Base-by-base conservation (phyloP, 2,797 vertebrate species). In the Cygnus olor region DNA sequence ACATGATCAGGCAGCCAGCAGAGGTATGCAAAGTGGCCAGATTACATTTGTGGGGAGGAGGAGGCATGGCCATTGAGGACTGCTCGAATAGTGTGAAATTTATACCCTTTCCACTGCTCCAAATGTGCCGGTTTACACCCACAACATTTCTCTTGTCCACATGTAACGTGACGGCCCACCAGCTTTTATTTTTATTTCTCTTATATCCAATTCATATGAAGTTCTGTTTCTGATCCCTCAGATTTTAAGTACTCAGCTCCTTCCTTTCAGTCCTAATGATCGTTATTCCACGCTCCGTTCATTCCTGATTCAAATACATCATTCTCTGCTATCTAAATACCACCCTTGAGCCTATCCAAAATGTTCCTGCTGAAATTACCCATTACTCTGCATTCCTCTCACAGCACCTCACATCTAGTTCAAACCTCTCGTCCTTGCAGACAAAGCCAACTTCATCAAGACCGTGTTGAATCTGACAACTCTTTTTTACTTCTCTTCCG, bases 151-250 rank as follows among this genome's bases (percentile, higher is more conserved):
- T 79, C 22, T 51, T 45, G 16, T 71, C 42, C 57, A 49, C 27
- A 15, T 0, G 1, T 69, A 61, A 73, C 5, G 6, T 22, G n/a
- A 38, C 8, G 6, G 70, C 47, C 36, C 0, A 0, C 8, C 22
- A 47, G 45, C 57, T 84, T 88, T 88, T 86, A 16, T 27, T 88
- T 92, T 63, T 70, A 14, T 36, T 90, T 82, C 8, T 68, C 34
- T 87, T 58, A 4, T 73, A 36, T 47, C 19, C 40, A 68, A 2
- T 82, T 47, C 18, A 1, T 68, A 80, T 10, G 27, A 76, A 84
- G 45, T 14, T 6, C 28, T 13, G 5, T 84, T 85, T 95, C 32
- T 78, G n/a, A 53, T 87, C 18, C 34, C 81, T 80, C 74, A n/a
- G 1, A 44, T 16, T 47, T 45, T 25, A 47, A 64, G 17, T 57